phyloP scores from a whole-genome alignment of 2,113 vertebrate genomes.

The Atlantisia rogersi region DNA sequence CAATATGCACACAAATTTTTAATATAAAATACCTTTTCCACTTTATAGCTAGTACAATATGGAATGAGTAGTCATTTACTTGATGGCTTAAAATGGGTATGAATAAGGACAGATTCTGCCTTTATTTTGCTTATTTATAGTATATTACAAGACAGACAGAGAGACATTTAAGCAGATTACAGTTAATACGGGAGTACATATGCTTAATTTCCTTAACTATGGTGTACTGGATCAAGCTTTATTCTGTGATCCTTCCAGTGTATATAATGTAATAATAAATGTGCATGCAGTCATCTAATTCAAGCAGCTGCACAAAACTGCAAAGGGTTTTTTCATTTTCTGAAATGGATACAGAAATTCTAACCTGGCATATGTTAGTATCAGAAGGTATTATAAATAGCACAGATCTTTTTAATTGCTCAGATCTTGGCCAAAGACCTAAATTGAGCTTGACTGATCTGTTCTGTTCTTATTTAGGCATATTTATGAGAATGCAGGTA shows the following conservation, averaged over 20 bases:
- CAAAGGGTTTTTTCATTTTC: constrained; percentile 33
- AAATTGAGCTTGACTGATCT: constrained; percentile 71
- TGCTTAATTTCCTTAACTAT: constrained; percentile 48
- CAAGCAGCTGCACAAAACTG: constrained; percentile 8
- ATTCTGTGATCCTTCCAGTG: constrained; percentile 19
- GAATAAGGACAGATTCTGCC: background rate
- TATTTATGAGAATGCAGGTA: constrained; percentile 72
- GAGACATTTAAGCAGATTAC: constrained; percentile 12
- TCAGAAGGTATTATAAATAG: constrained; percentile 68
- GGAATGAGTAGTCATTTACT: constrained; percentile 36
- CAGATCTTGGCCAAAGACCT: constrained; percentile 64
- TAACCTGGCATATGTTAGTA: constrained; percentile 51
- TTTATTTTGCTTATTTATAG: constrained; percentile 38
- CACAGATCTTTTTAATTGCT: constrained; percentile 68
- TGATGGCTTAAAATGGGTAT: constrained; percentile 39
- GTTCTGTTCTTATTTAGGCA: constrained; percentile 56
- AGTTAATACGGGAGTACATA: background rate
- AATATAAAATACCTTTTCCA: constrained; percentile 64
- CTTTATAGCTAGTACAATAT: constrained; percentile 44
- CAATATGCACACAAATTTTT: constrained; percentile 54
- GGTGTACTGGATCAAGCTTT: background rate
- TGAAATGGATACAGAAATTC: constrained; percentile 35
- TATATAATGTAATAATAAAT: constrained; percentile 10
- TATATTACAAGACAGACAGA: background rate
- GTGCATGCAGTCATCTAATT: constrained; percentile 21